These are phyloP conservation scores for Nasonia longicornis DNA, from an alignment of 1,140 invertebrate genomes.

Conservation along the genomic window DNA sequence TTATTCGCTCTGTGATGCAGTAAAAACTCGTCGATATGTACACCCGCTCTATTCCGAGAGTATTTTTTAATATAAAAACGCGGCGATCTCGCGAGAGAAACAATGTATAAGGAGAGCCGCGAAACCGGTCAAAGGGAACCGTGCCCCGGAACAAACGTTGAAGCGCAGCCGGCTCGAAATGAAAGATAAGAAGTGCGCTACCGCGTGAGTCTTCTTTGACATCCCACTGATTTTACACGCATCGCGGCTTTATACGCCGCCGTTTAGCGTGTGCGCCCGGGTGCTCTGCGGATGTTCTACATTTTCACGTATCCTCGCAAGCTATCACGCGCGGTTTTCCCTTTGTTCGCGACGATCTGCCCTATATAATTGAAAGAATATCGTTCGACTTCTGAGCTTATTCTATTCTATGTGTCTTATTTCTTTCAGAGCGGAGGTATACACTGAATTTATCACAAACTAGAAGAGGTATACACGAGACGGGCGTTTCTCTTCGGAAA, in stretches of 20 bases:
- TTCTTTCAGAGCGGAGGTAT: too few species aligned
- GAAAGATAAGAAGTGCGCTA: conserved; percentile 37
- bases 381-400: background rate
- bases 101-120: background rate
- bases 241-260: conserved; percentile 23
- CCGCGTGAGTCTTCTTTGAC: conserved; percentile 8
- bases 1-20: too few species aligned
- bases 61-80: background rate
- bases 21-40: too few species aligned
- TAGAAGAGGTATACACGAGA: background rate
- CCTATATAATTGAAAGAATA: background rate
- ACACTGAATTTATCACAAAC: background rate
- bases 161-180: conserved; percentile 30
- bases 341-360: background rate
- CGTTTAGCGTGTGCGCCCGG: conserved; percentile 20
- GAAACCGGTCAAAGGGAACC: conserved; percentile 27
- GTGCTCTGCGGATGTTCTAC: background rate
- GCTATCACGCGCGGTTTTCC: background rate
- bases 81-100: background rate
- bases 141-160: background rate
- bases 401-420: background rate
- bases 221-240: conserved; percentile 37
- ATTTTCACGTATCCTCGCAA: background rate
- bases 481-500: background rate
- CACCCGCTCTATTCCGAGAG: too few species aligned